Evolutionary conservation across 2,113 vertebrate genomes (phyloP).

Genomic region (Alligator mississippiensis): DNA sequence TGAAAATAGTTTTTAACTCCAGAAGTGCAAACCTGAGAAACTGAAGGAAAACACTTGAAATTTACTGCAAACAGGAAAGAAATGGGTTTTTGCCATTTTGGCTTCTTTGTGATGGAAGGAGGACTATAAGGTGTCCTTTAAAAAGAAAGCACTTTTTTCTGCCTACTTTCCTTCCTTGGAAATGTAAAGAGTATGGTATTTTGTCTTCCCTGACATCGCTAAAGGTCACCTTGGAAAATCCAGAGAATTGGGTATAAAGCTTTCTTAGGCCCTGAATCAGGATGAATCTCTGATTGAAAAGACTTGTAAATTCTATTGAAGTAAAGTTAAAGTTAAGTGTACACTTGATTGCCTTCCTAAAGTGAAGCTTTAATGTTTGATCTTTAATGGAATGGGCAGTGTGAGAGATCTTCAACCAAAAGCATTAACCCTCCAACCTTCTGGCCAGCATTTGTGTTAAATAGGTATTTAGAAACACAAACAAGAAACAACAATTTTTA

Average conservation of each 20-base stretch:
- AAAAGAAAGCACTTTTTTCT: neutral
- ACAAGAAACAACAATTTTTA: neutral
- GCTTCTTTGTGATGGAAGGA: neutral
- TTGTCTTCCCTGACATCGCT: neutral
- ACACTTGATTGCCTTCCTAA: neutral
- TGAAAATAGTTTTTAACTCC: conserved; percentile 10
- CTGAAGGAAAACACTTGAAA: neutral
- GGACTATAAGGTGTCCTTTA: neutral
- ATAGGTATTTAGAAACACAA: neutral
- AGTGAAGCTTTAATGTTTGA: neutral
- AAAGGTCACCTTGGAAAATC: conserved; percentile 2
- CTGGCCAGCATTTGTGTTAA: conserved; percentile 25
- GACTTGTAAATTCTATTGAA: conserved; percentile 31
- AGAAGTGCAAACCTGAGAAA: neutral
- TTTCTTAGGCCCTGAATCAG: conserved; percentile 30
- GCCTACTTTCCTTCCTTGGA: conserved; percentile 8
- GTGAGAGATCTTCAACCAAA: conserved; percentile 32
- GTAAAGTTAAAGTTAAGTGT: conserved; percentile 21
- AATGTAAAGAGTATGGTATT: neutral
- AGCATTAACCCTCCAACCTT: neutral
- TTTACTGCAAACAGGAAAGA: neutral
- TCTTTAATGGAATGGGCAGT: neutral
- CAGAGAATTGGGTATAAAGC: conserved; percentile 15
- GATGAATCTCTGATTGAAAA: neutral
- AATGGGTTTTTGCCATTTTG: neutral